phyloP scores from a whole-genome alignment of 53 echinoderm and acorn worm species.

The Crossaster papposus region DNA sequence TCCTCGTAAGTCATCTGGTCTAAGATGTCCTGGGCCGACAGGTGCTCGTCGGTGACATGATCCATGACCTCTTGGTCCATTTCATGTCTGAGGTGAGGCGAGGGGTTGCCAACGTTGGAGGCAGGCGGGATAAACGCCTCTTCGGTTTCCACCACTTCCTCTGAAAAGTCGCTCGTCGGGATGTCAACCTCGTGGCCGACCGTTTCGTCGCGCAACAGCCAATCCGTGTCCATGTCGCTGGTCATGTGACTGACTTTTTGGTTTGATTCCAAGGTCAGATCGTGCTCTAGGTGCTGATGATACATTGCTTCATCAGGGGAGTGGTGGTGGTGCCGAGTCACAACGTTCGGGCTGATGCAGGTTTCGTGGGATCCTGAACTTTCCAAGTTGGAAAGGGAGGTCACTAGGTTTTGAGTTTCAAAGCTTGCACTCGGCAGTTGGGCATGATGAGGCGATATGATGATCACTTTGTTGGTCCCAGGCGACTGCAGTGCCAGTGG shows the following conservation, averaged over 20 bases:
- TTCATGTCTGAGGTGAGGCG: conserved; percentile 1
- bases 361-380: background rate
- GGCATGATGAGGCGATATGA: conserved; percentile 39
- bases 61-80: conserved; percentile 28
- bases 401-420: background rate
- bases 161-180: conserved; percentile 11
- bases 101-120: background rate
- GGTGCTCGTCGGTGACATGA: conserved; percentile 47
- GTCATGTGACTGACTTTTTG: conserved; percentile 49
- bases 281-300: background rate
- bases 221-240: conserved; percentile 40
- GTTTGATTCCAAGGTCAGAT: background rate
- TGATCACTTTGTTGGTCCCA: conserved; percentile 33
- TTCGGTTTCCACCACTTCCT: too few species aligned
- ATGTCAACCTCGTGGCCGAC: conserved; percentile 62
- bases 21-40: conserved; percentile 59
- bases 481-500: conserved; percentile 11
- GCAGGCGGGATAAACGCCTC: conserved; percentile 49
- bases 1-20: conserved; percentile 62
- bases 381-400: background rate
- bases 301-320: background rate
- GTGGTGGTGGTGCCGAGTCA: background rate
- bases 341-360: background rate
- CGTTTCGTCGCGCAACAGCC: conserved; percentile 36
- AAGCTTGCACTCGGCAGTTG: background rate